Percentiles rank a stretch among this genome's conserved stretches.
Conservation (phyloP, 2,888 invertebrate genomes). For the Drosophila putrida region DNA sequence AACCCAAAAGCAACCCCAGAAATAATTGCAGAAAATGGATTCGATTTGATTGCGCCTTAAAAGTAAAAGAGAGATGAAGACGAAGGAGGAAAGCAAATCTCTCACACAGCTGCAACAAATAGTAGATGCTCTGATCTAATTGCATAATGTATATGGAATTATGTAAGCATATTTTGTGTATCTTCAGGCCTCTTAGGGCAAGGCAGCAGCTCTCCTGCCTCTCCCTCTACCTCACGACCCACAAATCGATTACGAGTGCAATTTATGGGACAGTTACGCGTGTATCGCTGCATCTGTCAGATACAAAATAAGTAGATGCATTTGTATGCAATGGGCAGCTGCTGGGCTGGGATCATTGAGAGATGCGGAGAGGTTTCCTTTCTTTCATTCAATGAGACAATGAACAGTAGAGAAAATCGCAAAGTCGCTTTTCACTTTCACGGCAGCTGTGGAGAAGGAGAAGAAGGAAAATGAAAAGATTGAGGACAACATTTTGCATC, state of each 20-base stretch:
- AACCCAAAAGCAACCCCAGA: conserved; percentile 30
- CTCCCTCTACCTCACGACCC: neutral
- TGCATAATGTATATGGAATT: conserved; percentile 69
- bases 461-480: conserved; percentile 18
- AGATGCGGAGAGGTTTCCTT: conserved; percentile 10
- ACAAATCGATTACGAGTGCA: conserved; percentile 62
- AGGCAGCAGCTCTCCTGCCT: conserved; percentile 9
- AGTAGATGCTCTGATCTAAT: conserved; percentile 54
- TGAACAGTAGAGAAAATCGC: conserved; percentile 36
- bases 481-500: conserved; percentile 56
- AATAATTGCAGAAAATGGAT: conserved; percentile 66
- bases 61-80: conserved; percentile 18
- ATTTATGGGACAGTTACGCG: conserved; percentile 72
- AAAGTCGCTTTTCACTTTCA: conserved; percentile 52
- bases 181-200: conserved; percentile 14
- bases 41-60: conserved; percentile 58
- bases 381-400: conserved; percentile 46
- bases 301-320: conserved; percentile 14
- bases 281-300: conserved; percentile 37
- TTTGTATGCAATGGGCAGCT: conserved; percentile 39
- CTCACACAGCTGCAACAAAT: conserved; percentile 56
- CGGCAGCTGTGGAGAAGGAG: conserved; percentile 50
- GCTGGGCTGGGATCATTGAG: conserved; percentile 31
- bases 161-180: conserved; percentile 32
- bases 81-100: conserved; percentile 2